A percentile compares a stretch with the other conserved stretches of the same genome.
phyloP scores from a whole-genome alignment of 1,140 invertebrate genomes.

The Papilio helenus region DNA sequence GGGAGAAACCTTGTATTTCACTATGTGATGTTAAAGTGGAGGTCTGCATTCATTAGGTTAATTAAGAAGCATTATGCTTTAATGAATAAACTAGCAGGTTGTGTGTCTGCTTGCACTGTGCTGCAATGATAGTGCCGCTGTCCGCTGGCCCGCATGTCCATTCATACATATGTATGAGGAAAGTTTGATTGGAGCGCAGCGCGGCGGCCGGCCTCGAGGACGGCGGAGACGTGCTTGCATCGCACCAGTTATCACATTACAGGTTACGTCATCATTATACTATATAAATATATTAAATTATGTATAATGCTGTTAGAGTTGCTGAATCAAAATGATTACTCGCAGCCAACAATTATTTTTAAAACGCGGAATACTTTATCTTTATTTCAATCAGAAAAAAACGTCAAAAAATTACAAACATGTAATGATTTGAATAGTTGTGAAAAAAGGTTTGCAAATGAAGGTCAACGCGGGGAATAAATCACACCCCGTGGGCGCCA shows the following conservation, averaged over 20 bases:
- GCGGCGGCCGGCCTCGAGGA: not conserved
- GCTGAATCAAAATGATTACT: too few species aligned
- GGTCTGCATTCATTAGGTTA: not conserved
- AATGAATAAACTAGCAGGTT: conserved; percentile 23
- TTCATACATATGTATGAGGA: conserved; percentile 66
- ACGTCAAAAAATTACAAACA: not conserved
- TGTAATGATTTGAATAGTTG: not conserved
- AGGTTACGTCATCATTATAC: not conserved
- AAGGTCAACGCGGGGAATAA: conserved; percentile 2
- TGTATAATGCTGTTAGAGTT: not conserved
- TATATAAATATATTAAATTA: too few species aligned
- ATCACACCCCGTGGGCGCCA: not conserved
- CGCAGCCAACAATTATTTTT: not conserved
- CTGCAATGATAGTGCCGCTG: conserved; percentile 43
- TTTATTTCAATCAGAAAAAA: too few species aligned
- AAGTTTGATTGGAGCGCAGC: conserved; percentile 61
- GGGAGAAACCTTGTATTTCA: not conserved
- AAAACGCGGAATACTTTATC: not conserved
- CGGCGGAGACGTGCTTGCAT: not conserved
- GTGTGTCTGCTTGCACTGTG: not conserved
- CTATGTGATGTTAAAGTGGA: not conserved
- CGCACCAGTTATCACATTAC: not conserved
- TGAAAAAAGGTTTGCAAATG: conserved; percentile 14
- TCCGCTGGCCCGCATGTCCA: conserved; percentile 49
- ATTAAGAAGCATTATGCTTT: not conserved